phyloP scores from a whole-genome alignment of 2,113 vertebrate species.

The Anarrhichthys ocellatus region DNA sequence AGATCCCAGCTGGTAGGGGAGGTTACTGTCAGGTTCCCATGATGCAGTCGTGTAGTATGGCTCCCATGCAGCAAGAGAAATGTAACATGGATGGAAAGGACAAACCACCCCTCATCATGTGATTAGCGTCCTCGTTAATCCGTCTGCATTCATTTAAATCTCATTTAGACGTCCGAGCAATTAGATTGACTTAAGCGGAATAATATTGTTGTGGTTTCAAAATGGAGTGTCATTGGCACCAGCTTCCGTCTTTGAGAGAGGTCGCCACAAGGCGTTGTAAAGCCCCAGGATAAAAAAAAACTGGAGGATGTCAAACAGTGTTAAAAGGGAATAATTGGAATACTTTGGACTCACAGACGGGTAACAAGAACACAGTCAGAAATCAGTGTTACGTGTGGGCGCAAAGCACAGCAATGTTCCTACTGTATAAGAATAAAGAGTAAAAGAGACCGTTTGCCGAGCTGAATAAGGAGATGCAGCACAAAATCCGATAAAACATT shows the following conservation, averaged over 20 bases:
- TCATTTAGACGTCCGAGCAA: slow-evolving; percentile 77
- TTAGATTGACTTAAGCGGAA: slow-evolving; percentile 76
- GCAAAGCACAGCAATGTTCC: background rate
- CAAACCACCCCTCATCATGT: slow-evolving; percentile 67
- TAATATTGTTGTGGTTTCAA: slow-evolving; percentile 80
- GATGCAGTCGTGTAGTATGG: slow-evolving; percentile 17
- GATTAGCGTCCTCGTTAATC: slow-evolving; percentile 79
- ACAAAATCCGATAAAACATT: background rate
- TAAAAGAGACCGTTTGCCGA: background rate
- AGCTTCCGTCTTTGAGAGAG: slow-evolving; percentile 23
- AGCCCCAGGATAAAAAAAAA: background rate
- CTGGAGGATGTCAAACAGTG: background rate
- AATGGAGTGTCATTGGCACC: slow-evolving; percentile 63
- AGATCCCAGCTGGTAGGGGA: slow-evolving; percentile 70
- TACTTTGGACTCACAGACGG: background rate
- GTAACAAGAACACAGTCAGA: background rate
- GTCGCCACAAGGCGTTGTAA: background rate
- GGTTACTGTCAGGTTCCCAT: slow-evolving; percentile 54
- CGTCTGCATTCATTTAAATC: slow-evolving; percentile 78
- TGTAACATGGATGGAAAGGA: slow-evolving; percentile 70
- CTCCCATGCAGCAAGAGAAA: slow-evolving; percentile 33
- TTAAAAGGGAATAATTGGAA: slow-evolving; percentile 3
- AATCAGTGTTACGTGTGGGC: background rate
- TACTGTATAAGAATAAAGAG: background rate
- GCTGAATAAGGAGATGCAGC: background rate